phyloP scores from a whole-genome alignment of 2,113 vertebrate genomes.

The Paramormyrops kingsleyae region DNA sequence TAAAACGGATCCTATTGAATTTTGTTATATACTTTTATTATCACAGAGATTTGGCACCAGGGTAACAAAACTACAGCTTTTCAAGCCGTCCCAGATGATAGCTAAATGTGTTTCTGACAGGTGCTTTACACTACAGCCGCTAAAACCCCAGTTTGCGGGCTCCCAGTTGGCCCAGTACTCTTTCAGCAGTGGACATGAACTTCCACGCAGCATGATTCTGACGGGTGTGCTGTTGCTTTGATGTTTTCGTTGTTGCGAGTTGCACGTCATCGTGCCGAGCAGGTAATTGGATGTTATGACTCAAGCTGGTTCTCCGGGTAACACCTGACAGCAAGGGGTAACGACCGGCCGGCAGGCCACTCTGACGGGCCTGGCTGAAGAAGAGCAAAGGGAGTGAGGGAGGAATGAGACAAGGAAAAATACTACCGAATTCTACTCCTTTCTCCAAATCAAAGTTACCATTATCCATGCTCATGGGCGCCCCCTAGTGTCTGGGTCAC shows the following conservation, averaged over 20 bases:
- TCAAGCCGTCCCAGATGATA: background rate
- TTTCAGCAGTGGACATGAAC: background rate
- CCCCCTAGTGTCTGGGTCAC: background rate
- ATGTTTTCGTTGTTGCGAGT: background rate
- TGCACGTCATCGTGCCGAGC: slow-evolving; percentile 28
- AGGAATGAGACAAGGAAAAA: background rate
- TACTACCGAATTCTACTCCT: background rate
- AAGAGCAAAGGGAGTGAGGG: background rate
- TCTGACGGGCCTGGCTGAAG: background rate
- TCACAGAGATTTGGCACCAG: background rate
- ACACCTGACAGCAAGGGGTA: background rate
- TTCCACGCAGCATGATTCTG: background rate
- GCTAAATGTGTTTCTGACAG: background rate
- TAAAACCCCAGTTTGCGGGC: background rate
- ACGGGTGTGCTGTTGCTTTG: background rate
- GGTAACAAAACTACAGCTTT: background rate
- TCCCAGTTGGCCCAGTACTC: background rate
- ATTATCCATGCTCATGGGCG: background rate
- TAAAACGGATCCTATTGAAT: background rate
- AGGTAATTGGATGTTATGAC: slow-evolving; percentile 39
- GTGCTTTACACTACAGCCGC: background rate
- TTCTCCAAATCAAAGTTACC: background rate
- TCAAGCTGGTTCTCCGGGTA: slow-evolving; percentile 22
- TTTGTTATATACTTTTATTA: background rate
- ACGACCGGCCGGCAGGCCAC: background rate